Base-by-base conservation (phyloP, 2,113 vertebrate genomes). In the Petromus typicus region DNA sequence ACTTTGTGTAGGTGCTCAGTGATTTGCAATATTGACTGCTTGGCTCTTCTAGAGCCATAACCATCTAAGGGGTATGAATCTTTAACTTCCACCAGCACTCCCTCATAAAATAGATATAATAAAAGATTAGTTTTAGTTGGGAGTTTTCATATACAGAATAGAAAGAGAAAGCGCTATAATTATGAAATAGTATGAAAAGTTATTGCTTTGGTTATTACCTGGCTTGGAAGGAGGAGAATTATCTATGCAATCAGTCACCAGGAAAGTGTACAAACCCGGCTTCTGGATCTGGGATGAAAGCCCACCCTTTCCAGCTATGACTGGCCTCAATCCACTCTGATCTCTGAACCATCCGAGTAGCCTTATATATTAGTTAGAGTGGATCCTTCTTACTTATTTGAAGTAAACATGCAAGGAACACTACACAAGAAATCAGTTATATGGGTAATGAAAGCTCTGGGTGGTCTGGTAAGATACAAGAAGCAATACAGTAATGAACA, bases 81-180 rank as follows among this genome's bases (percentile, higher is more conserved):
- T 86, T 91, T 30, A 90, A 63, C n/a, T 94, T 71, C 23, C 5
- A 95, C 56, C 48, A 79, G 34, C 25, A 34, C 25, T 90, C 48
- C 56, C n/a, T 84, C 73, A 80, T 92, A 30, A 76, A 90, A 75
- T 34, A 88, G 32, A 75, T 18, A 3, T 48, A 37, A 63, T 87
- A 51, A 40, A 40, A 67, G 2, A 25, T 61, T 30, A n/a, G 30
- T 86, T 93, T 90, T 6, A 37, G 54, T 75, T 40, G 92, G 40
- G 8, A 13, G 5, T 76, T 76, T 48, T 76, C 73, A 48, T 43
- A 32, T 32, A 32, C 3, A 30, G 73, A 48, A 86, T 6, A 78
- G n/a, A 25, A 73, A 83, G 59, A 92, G 56, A 94, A 92, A 84
- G 13, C 69, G 43, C 30, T 57, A 79, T 23, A 30, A 66, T 32